A percentile compares a stretch with the other conserved stretches of the same genome.
phyloP scores from a whole-genome alignment of 2,797 vertebrate species.

The Argentina silus region DNA sequence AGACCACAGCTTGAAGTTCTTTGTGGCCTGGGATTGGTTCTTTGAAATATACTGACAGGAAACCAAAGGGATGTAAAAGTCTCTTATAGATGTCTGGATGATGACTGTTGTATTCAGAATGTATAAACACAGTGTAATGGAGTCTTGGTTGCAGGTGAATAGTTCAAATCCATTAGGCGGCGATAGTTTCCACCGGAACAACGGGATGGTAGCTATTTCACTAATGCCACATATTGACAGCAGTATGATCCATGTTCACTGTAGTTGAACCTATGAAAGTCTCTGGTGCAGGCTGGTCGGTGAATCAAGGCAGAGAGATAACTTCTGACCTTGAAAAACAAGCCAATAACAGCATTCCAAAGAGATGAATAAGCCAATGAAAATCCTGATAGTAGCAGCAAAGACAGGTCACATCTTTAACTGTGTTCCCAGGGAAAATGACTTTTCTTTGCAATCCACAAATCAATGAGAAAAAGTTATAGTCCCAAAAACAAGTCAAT shows the following conservation, averaged over 20 bases:
- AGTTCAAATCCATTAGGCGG: not conserved
- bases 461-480: not conserved
- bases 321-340: not conserved
- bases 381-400: not conserved
- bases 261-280: not conserved
- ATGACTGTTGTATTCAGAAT: not conserved
- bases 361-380: not conserved
- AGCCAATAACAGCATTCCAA: not conserved
- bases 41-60: not conserved
- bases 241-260: not conserved
- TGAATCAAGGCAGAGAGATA: not conserved
- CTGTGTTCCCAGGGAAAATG: not conserved
- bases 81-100: not conserved
- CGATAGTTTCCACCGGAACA: not conserved
- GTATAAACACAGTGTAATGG: not conserved
- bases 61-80: not conserved
- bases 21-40: not conserved
- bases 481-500: slow-evolving; percentile 1
- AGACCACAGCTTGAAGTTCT: slow-evolving; percentile 7
- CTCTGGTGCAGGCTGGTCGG: not conserved
- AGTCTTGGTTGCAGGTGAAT: not conserved
- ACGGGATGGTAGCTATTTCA: not conserved
- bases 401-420: not conserved
- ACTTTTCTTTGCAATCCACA: not conserved
- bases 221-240: not conserved